A percentile compares a stretch with the other conserved stretches of the same genome.
Evolutionary conservation across 2,797 vertebrate species (phyloP).

Genomic region (Oreonectes daqikongensis): DNA sequence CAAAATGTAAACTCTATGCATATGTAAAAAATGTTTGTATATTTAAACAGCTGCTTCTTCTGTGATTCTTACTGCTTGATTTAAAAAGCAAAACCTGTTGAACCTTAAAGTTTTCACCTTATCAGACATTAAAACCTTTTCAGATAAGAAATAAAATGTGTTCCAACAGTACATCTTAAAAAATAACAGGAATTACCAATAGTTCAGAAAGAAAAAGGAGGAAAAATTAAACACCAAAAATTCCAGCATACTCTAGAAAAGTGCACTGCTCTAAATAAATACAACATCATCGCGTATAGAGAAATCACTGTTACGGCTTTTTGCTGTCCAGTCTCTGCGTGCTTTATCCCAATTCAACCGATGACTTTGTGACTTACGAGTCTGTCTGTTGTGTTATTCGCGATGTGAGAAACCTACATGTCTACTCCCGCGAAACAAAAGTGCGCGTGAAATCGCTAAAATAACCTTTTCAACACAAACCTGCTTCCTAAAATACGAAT

Average conservation of each 20-base stretch:
- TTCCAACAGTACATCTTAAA: not conserved
- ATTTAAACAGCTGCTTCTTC: not conserved
- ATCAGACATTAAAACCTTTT: not conserved
- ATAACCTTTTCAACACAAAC: not conserved
- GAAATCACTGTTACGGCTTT: not conserved
- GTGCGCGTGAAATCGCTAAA: constrained; percentile 8
- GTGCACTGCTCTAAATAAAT: not conserved
- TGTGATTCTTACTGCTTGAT: no score
- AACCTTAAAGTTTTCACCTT: constrained; percentile 3
- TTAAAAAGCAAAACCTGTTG: constrained; percentile 30
- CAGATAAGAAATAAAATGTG: not conserved
- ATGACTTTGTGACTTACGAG: constrained; percentile 40
- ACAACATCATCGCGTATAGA: not conserved
- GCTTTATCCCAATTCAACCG: constrained; percentile 22
- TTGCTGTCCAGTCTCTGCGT: not conserved
- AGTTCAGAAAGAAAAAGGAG: not conserved
- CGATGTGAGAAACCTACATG: constrained; percentile 17
- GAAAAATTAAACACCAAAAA: not conserved
- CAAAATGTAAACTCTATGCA: not conserved
- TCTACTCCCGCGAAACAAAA: constrained; percentile 12
- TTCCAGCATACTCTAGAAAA: not conserved
- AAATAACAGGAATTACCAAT: not conserved
- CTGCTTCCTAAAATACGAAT: not conserved
- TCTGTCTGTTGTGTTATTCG: constrained; percentile 18
- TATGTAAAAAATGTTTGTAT: not conserved